Percentiles rank a stretch among this genome's conserved stretches.
These are phyloP conservation scores for Mercenaria mercenaria DNA, from an alignment of 1,140 invertebrate genomes.

Conservation along the genomic window DNA sequence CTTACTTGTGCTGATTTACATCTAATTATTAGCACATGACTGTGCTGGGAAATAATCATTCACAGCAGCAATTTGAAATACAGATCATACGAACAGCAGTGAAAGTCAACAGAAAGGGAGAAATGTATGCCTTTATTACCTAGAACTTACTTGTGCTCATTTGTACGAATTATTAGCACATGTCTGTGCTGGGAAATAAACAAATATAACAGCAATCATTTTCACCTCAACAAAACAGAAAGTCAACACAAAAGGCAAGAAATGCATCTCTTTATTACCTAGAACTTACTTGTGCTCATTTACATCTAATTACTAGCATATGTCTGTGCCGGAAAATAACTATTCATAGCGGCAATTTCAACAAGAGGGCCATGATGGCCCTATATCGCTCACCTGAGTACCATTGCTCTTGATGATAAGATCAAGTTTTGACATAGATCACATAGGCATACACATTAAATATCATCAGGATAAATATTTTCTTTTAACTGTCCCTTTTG, in stretches of 20 bases:
- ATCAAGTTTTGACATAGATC: too few relatives aligned
- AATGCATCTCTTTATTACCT: background rate
- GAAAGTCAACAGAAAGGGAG: background rate
- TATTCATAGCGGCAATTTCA: too few relatives aligned
- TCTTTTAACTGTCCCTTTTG: too few relatives aligned
- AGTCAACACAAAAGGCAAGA: background rate
- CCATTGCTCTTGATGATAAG: too few relatives aligned
- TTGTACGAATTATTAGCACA: slow-evolving; percentile 20
- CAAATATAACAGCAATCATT: too few relatives aligned
- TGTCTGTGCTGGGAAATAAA: slow-evolving; percentile 34
- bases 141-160: background rate
- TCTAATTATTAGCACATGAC: slow-evolving; percentile 17
- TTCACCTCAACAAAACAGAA: too few relatives aligned
- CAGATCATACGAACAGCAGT: background rate
- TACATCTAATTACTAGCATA: background rate
- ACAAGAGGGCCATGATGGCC: too few relatives aligned
- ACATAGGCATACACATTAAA: too few relatives aligned
- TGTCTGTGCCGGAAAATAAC: background rate
- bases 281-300: background rate
- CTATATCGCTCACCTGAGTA: too few relatives aligned
- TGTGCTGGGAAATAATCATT: slow-evolving; percentile 22
- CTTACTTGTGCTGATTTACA: background rate
- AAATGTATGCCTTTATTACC: background rate
- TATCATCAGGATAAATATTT: too few relatives aligned
- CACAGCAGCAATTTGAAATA: background rate